A percentile compares a stretch with the other conserved stretches of the same genome.
Conservation (phyloP, 2,797 vertebrate species). For the Acanthis flammea region DNA sequence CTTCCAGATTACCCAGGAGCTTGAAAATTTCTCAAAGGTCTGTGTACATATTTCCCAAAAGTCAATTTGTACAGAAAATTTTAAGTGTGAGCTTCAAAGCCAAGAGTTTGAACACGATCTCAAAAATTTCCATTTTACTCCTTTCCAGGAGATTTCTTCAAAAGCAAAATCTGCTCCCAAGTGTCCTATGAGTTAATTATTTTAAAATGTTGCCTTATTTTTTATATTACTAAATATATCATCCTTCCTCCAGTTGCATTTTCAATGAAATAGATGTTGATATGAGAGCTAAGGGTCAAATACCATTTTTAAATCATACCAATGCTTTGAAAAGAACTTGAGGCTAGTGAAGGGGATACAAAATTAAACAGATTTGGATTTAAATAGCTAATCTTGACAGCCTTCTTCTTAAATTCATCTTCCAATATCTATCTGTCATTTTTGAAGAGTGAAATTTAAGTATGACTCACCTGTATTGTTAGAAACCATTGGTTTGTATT, state of each 20-base stretch:
- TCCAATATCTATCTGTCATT: background rate
- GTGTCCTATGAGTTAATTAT: background rate
- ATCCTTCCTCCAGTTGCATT: background rate
- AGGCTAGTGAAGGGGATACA: background rate
- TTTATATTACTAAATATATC: background rate
- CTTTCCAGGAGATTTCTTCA: background rate
- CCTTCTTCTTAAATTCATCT: background rate
- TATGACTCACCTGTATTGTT: background rate
- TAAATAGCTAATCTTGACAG: background rate
- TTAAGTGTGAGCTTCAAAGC: background rate
- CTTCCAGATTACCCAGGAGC: background rate
- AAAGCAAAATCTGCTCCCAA: background rate
- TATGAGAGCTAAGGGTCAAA: background rate
- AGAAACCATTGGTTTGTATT: background rate
- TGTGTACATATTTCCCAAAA: background rate
- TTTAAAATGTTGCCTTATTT: rapidly evolving
- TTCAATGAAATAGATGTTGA: background rate
- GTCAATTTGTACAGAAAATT: background rate
- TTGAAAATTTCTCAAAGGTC: background rate
- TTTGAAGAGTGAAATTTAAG: background rate
- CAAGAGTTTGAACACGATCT: background rate
- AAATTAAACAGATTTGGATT: background rate
- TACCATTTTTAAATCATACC: background rate
- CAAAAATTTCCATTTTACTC: background rate
- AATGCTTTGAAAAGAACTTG: background rate